A percentile compares a stretch with the other conserved stretches of the same genome.
Evolutionary conservation across 2,888 invertebrate genomes (phyloP).

Genomic region (Hofmannophila pseudospretella): DNA sequence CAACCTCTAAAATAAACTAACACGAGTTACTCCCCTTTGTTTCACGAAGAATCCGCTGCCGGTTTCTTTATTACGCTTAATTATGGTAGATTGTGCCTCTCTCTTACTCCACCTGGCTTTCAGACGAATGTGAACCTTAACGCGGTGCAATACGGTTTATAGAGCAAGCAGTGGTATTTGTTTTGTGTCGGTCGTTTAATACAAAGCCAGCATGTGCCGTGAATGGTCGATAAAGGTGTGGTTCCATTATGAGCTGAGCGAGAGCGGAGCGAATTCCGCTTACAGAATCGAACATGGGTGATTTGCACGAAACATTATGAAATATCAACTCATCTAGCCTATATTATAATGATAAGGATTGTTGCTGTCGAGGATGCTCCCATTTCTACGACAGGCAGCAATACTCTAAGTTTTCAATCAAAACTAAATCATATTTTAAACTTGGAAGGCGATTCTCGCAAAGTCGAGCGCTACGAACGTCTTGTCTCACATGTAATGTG

Average conservation of each 20-base stretch:
- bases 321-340: too few relatives aligned
- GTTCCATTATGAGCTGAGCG: constrained; percentile 21
- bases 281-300: too few relatives aligned
- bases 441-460: too few relatives aligned
- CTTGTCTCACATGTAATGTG: too few relatives aligned
- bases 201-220: constrained; percentile 38
- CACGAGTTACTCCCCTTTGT: constrained; percentile 2
- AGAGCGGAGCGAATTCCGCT: not conserved
- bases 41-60: constrained; percentile 21
- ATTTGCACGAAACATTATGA: too few relatives aligned
- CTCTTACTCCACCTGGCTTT: not conserved
- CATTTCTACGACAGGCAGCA: too few relatives aligned
- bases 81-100: constrained; percentile 24
- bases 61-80: constrained; percentile 40
- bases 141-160: not conserved
- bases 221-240: constrained; percentile 30
- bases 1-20: not conserved
- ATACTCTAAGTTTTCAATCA: too few relatives aligned
- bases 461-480: too few relatives aligned
- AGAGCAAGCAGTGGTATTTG: not conserved
- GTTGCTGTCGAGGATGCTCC: too few relatives aligned
- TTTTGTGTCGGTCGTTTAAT: constrained; percentile 25
- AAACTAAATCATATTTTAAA: too few relatives aligned
- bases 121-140: not conserved
- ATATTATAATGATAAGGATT: too few relatives aligned